Conservation (phyloP, 2,797 vertebrate genomes). For the Aulostomus chinensis region DNA sequence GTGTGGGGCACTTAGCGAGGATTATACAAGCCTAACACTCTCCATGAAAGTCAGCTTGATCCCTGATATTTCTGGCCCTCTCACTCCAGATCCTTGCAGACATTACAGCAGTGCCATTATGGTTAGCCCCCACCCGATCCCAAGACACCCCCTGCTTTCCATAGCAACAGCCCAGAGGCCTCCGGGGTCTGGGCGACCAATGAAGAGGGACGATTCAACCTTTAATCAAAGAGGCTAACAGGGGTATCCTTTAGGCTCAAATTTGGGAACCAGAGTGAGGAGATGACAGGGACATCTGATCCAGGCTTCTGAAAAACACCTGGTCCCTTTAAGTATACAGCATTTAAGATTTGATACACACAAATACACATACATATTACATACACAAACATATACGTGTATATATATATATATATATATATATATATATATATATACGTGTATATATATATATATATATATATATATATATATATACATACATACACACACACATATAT, state of each 20-base stretch:
- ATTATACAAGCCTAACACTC: slow-evolving; percentile 37
- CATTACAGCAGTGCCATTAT: slow-evolving; percentile 47
- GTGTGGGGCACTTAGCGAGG: slow-evolving; percentile 22
- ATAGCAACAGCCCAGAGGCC: slow-evolving; percentile 74
- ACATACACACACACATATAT: too few species aligned
- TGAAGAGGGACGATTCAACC: slow-evolving; percentile 61
- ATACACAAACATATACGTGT: background rate
- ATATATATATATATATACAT: too few species aligned
- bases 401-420: too few species aligned
- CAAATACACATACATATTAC: too few species aligned
- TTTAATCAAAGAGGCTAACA: slow-evolving; percentile 63
- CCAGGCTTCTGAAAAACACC: slow-evolving; percentile 29
- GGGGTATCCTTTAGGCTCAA: slow-evolving; percentile 48
- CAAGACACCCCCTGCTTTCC: slow-evolving; percentile 60
- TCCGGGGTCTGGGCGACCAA: slow-evolving; percentile 60
- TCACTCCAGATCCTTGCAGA: slow-evolving; percentile 25
- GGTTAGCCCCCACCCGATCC: slow-evolving; percentile 34
- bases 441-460: too few species aligned
- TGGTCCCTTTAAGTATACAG: slow-evolving; percentile 17
- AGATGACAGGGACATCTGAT: slow-evolving; percentile 66
- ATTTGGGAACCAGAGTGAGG: slow-evolving; percentile 55
- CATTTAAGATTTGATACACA: too few species aligned
- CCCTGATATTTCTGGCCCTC: slow-evolving; percentile 19
- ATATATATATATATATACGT: too few species aligned
- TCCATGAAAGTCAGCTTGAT: slow-evolving; percentile 40